Evolutionary conservation across 2,888 invertebrate species (phyloP), one percentile per base, ranked within the genome.

Genomic region (Eupeodes latifasciatus): DNA sequence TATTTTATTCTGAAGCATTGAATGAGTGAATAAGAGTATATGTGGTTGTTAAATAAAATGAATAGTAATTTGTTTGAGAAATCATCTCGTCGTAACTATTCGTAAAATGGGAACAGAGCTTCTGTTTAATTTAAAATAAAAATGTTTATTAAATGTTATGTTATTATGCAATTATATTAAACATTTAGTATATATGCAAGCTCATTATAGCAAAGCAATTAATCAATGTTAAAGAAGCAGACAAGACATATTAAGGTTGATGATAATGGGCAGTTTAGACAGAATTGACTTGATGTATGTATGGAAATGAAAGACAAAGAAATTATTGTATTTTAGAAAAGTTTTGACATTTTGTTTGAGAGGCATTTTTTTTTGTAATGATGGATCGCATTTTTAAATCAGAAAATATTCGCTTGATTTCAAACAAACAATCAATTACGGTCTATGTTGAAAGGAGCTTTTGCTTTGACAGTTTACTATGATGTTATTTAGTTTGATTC

Each of bases 121-220:
- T 77, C 81, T 81, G 85, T 71, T 74, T 78, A 61, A 79, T 74
- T 67, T 47, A 19, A 74, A 75, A 75, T 77, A n/a, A 47, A 53
- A 77, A 72, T 64, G 57, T 40, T 66, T 67, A 55, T 49, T 66
- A 59, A 66, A 72, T 72, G 71, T 57, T 59, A 12, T 59, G 72
- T 19, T 51, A 53, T 67, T 78, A 67, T 67, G 78, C 59, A 74
- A 83, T 77, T 69, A 40, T 64, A 71, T 64, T 67, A 16, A 78
- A 36, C 51, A 49, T 51, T 67, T 81, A 67, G 19, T 67, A 78
- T 78, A 55, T 16, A n/a, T 16, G 16, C 14, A 5, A 4, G 47
- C 36, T 59, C 14, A 59, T 47, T n/a, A 11, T 4, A 66, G 34
- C n/a, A 19, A 47, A 71, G 19, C 19, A 71, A 71, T 71, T 44